A percentile compares a stretch with the other conserved stretches of the same genome.
These are phyloP conservation scores for Eurystomus glaucurus DNA, from an alignment of 2,797 vertebrate genomes.

Conservation along the genomic window DNA sequence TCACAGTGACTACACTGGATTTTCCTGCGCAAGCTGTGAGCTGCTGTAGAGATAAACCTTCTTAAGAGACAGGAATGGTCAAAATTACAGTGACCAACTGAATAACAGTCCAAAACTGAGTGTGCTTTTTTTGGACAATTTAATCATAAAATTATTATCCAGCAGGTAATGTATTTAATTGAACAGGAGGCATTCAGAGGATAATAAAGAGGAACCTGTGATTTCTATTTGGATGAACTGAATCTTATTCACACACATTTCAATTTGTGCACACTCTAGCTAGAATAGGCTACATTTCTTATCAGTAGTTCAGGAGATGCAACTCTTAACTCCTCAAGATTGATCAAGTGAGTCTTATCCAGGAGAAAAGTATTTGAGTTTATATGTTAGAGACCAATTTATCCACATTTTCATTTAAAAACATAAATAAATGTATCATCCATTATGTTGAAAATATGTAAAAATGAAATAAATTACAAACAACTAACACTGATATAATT, in stretches of 20 bases:
- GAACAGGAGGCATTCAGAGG: background rate
- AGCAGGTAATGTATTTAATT: background rate
- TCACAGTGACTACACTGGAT: background rate
- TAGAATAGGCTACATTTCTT: background rate
- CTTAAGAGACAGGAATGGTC: background rate
- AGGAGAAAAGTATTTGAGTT: background rate
- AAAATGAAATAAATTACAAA: background rate
- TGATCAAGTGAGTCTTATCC: background rate
- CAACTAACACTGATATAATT: background rate
- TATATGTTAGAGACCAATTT: background rate
- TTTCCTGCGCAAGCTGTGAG: background rate
- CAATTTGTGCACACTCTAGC: background rate
- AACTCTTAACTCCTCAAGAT: background rate
- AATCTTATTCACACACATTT: background rate
- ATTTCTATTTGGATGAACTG: background rate
- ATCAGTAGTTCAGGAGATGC: background rate
- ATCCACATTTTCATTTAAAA: background rate
- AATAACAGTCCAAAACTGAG: background rate
- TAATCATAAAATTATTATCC: background rate
- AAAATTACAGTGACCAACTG: background rate
- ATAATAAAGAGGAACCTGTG: background rate
- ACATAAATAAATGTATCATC: background rate
- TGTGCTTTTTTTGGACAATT: background rate
- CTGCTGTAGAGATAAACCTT: background rate
- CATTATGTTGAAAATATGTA: accelerated